Conservation (phyloP, 2,797 vertebrate species). For the Pangasius mekongensis region DNA sequence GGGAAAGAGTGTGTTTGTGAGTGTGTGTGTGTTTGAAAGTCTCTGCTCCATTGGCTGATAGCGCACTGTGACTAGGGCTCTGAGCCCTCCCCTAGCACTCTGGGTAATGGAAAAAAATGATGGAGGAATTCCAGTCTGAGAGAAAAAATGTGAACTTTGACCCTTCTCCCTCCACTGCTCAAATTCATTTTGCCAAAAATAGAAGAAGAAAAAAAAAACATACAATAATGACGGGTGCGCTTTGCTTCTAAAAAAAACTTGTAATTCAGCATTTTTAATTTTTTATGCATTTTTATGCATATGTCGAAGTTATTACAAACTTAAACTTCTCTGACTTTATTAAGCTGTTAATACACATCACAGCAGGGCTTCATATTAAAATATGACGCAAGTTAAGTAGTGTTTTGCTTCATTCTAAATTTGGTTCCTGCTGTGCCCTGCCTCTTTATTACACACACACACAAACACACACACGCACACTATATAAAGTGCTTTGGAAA, state of each 20-base stretch:
- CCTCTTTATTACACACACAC: constrained; percentile 30
- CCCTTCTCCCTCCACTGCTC: constrained; percentile 74
- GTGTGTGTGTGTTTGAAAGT: constrained; percentile 50
- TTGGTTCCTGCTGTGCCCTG: constrained; percentile 29
- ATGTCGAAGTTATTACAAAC: neutral
- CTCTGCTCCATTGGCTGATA: constrained; percentile 64
- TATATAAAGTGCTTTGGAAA: constrained; percentile 43
- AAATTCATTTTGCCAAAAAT: constrained; percentile 80
- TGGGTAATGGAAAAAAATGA: constrained; percentile 89
- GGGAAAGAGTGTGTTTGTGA: constrained; percentile 49
- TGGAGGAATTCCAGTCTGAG: constrained; percentile 83
- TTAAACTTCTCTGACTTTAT: neutral
- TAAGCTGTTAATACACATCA: no score
- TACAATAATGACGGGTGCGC: neutral
- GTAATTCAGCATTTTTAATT: constrained; percentile 48
- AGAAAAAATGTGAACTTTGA: constrained; percentile 86
- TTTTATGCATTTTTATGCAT: neutral
- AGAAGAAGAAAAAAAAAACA: constrained; percentile 61
- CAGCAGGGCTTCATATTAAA: neutral
- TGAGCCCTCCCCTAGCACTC: constrained; percentile 73
- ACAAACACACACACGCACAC: constrained; percentile 22
- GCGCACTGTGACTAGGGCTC: constrained; percentile 58
- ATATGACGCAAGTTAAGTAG: constrained; percentile 7
- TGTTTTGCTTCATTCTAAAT: constrained; percentile 36
- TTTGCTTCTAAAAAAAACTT: constrained; percentile 17